A percentile compares a stretch with the other conserved stretches of the same genome.
Evolutionary conservation across 2,113 vertebrate species (phyloP).

Genomic region (Sturnira hondurensis): DNA sequence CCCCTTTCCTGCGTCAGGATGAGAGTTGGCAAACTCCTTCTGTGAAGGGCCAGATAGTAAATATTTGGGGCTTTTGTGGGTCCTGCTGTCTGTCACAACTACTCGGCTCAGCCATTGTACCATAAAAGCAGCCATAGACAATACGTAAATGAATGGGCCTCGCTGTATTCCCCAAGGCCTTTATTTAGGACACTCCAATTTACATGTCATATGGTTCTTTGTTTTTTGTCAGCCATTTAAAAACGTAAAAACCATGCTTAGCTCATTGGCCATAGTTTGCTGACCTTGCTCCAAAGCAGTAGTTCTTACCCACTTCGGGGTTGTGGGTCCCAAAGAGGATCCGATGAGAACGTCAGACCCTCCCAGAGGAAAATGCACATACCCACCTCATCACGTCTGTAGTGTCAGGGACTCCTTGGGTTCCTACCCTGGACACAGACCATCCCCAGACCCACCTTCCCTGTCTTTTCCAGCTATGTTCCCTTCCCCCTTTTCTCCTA

Average conservation of each 20-base stretch:
- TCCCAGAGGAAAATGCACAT: background rate
- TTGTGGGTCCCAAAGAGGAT: background rate
- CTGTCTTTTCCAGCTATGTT: background rate
- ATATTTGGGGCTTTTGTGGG: background rate
- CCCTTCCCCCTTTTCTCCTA: background rate
- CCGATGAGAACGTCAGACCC: background rate
- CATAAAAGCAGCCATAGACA: background rate
- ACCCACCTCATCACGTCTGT: background rate
- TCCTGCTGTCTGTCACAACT: background rate
- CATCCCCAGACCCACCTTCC: background rate
- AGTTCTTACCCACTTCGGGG: background rate
- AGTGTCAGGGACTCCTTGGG: background rate
- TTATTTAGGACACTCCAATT: background rate
- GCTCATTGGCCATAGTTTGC: background rate
- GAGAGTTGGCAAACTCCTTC: background rate
- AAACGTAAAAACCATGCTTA: background rate
- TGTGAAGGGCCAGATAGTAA: background rate
- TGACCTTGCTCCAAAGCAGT: background rate
- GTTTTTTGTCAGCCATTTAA: background rate
- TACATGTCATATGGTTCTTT: background rate
- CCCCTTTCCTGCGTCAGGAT: background rate
- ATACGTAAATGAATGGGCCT: accelerated
- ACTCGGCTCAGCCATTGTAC: background rate
- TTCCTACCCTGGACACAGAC: background rate
- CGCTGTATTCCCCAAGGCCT: background rate